Evolutionary conservation across 1,140 invertebrate species (phyloP).

Genomic region (Lerema accius): DNA sequence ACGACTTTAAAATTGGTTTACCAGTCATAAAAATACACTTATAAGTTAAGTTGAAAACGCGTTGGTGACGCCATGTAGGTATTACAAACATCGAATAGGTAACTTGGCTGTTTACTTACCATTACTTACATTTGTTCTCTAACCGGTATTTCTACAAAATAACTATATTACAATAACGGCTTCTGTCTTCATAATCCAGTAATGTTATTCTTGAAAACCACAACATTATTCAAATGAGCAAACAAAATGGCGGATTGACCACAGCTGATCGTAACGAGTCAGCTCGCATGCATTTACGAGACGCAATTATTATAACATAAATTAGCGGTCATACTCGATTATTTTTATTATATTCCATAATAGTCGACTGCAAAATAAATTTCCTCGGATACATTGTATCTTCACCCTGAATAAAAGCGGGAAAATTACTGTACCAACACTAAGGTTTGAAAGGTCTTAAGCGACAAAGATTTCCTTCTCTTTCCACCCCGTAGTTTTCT

Average conservation of each 20-base stretch:
- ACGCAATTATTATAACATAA: constrained; percentile 42
- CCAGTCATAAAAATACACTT: too few relatives aligned
- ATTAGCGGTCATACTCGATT: constrained; percentile 45
- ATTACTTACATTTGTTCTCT: too few relatives aligned
- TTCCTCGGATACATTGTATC: constrained; percentile 61
- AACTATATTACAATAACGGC: too few relatives aligned
- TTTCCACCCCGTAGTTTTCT: constrained; percentile 34
- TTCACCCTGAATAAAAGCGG: constrained; percentile 67
- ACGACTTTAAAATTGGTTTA: too few relatives aligned
- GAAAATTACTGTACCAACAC: constrained; percentile 70
- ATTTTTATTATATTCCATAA: constrained; percentile 51
- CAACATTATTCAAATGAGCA: constrained; percentile 27
- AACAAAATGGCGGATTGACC: constrained; percentile 34
- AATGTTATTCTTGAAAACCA: constrained; percentile 11
- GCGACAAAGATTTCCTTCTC: constrained; percentile 49
- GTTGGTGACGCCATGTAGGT: too few relatives aligned
- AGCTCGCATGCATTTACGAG: constrained; percentile 28
- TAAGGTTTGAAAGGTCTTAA: constrained; percentile 52
- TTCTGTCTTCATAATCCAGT: too few relatives aligned
- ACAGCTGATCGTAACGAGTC: constrained; percentile 8
- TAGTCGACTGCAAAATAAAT: constrained; percentile 49
- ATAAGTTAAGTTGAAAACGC: too few relatives aligned
- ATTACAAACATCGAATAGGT: too few relatives aligned
- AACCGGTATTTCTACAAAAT: too few relatives aligned
- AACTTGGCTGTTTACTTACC: too few relatives aligned